Base-by-base conservation (phyloP, 2,888 invertebrate genomes). In the Tetragonisca angustula region DNA sequence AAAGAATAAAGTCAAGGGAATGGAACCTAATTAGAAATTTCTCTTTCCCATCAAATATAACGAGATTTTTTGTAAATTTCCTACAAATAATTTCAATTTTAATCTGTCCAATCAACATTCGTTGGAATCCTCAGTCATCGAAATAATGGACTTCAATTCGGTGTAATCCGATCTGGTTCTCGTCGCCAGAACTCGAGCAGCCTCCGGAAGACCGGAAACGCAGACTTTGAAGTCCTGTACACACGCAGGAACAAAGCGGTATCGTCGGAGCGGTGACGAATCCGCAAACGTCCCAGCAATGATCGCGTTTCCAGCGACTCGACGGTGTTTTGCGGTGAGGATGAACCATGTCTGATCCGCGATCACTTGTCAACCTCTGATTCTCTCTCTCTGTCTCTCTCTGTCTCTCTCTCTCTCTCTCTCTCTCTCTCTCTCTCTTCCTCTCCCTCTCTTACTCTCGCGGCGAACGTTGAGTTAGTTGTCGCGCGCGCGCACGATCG, bases 351-450 rank as follows among this genome's bases (percentile, higher is more conserved):
- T 77, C 76, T 68, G 87, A 81, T 79, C 79, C 68, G 70, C 62
- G 79, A 88, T 83, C 84, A 70, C 83, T 88, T 78, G 88, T 86
- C 88, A 77, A 62, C 76, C 76, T 76, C 61, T 61, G 27, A 64
- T 50, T 24, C 17, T 17, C 68, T 52, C 24, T 19, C 54, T 54
- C 59, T 70, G 43, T 52, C 54, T 27, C 6, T 27, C 17, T 17
- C 68, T 52, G 52, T 19, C 61, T 54, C 59, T 70, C 54, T 27
- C 4, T 27, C 36, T 43, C 36, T 43, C 36, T 36, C 9, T 24
- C 76, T 52, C 67, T 32, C 36, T 6, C 15, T 50, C 70, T 43
- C n/a, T 27, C 32, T 32, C 4, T 27, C 43, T 43, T 9, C 9
- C 36, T 36, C 9, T 24, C 69, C 27, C 67, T 32, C 36, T 9